Evolutionary conservation across 2,888 invertebrate species (phyloP), one percentile per base, ranked within the genome.

Genomic region (Agrenia bidenticulata): DNA sequence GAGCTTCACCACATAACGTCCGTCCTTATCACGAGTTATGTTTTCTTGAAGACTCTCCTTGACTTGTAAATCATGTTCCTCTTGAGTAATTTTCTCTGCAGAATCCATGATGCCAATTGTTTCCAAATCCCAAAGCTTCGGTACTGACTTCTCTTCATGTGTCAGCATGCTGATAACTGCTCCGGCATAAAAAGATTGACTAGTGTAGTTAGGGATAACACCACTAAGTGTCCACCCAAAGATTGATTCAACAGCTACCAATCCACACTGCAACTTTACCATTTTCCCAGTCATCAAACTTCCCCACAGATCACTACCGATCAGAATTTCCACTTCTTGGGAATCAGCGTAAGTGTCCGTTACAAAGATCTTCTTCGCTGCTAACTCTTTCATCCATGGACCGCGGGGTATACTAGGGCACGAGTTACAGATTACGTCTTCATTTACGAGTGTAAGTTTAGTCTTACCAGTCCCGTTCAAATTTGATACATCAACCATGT

Each of bases 161-260:
- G 17, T n/a, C 11, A 49, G 17, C 11, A 49, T 9, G 7, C 11
- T 13, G 13, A 49, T 49, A 7, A 19, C 19, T 7, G 19, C 9
- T 7, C 7, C 19, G n/a, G 49, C 49, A 39, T 15, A 39, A 49
- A 9, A 7, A 11, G 13, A 13, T 19, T 49, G 11, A n/a, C n/a
- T 11, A n/a, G 17, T n/a, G 9, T 9, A 13, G 13, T 13, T 39
- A 13, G 49, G 49, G 7, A 49, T 7, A 7, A 7, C 11, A 7
- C 49, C 49, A 49, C 49, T 49, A 49, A 49, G 49, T 11, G 49
- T 58, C 73, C 71, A 73, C 15, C 72, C 72, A 2, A 69, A 57
- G 7, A 21, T 54, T 21, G 72, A 67, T 24, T 72, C 58, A 1
- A 62, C 39, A 13, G 73, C 69, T 2, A 54, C 55, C 11, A 69